A percentile compares a stretch with the other conserved stretches of the same genome.
Conservation (phyloP, 2,113 vertebrate species). For the Parotia lawesii region DNA sequence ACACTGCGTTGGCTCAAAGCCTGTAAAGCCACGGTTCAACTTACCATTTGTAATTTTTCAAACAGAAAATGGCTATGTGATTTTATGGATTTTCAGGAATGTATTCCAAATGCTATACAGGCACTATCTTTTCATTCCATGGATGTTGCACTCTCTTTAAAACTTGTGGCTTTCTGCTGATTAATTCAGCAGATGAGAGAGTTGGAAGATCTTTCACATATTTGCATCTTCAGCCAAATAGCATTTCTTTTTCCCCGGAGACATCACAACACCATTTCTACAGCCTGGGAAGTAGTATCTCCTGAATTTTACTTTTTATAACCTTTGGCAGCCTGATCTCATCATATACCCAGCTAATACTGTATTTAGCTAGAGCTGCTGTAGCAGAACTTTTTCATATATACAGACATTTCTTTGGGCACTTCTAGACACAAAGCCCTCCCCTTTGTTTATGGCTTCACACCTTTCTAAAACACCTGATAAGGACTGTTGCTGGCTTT, state of each 20-base stretch:
- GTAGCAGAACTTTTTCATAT: not conserved
- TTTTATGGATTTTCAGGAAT: not conserved
- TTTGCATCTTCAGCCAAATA: not conserved
- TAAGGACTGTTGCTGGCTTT: not conserved
- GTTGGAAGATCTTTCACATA: not conserved
- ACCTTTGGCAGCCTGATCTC: not conserved
- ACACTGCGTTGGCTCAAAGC: not conserved
- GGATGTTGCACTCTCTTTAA: not conserved
- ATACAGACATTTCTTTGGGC: not conserved
- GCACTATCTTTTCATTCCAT: not conserved
- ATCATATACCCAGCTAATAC: not conserved
- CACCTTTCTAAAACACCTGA: not conserved
- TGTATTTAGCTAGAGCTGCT: not conserved
- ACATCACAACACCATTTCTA: not conserved
- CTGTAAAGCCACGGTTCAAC: not conserved
- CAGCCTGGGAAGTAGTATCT: not conserved
- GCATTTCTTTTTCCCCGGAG: not conserved
- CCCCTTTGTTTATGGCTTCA: not conserved
- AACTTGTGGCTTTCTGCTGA: not conserved
- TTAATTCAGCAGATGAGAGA: conserved; percentile 12
- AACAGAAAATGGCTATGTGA: not conserved
- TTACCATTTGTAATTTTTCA: not conserved
- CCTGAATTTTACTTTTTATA: not conserved
- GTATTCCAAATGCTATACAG: not conserved
- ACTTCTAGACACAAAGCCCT: not conserved